Conservation (phyloP, 2,888 invertebrate genomes). For the Leptinotarsa peninsularis region DNA sequence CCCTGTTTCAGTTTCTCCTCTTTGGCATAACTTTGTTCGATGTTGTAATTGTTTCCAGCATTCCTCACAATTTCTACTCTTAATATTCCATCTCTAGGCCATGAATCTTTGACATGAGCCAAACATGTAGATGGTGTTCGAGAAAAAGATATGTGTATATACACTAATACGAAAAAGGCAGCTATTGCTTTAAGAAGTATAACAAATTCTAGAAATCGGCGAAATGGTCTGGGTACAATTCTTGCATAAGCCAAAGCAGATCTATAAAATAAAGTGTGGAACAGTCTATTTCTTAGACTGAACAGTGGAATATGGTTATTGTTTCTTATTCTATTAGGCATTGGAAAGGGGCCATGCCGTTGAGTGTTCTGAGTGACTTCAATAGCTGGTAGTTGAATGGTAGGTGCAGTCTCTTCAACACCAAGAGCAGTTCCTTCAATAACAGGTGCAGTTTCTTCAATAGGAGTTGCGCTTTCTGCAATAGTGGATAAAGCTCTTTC, state of each 20-base stretch:
- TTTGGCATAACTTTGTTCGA: slow-evolving; percentile 86
- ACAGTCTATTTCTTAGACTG: slow-evolving; percentile 90
- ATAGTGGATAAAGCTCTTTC: too few relatives aligned
- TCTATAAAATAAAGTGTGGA: slow-evolving; percentile 94
- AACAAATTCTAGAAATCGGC: slow-evolving; percentile 86
- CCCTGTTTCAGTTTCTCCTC: slow-evolving; percentile 80
- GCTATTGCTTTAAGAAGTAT: slow-evolving; percentile 84
- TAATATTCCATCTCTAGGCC: slow-evolving; percentile 96
- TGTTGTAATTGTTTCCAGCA: slow-evolving; percentile 78
- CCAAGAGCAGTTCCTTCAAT: too few relatives aligned
- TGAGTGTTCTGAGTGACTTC: slow-evolving; percentile 43
- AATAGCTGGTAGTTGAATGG: too few relatives aligned
- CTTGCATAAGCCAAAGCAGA: slow-evolving; percentile 92
- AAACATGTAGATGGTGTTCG: slow-evolving; percentile 94
- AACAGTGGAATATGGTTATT: slow-evolving; percentile 82
- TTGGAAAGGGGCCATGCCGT: slow-evolving; percentile 69
- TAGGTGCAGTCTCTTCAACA: too few relatives aligned
- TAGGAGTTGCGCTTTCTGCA: too few relatives aligned
- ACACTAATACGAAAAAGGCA: slow-evolving; percentile 91
- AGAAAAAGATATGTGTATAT: slow-evolving; percentile 95
- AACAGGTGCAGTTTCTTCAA: too few relatives aligned
- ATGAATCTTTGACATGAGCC: slow-evolving; percentile 85
- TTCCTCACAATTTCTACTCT: slow-evolving; percentile 88
- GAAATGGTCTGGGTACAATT: slow-evolving; percentile 85
- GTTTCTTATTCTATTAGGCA: slow-evolving; percentile 69